Evolutionary conservation across 2,113 vertebrate species (phyloP), one percentile per base, ranked within the genome.

Genomic region (Lonchura striata): DNA sequence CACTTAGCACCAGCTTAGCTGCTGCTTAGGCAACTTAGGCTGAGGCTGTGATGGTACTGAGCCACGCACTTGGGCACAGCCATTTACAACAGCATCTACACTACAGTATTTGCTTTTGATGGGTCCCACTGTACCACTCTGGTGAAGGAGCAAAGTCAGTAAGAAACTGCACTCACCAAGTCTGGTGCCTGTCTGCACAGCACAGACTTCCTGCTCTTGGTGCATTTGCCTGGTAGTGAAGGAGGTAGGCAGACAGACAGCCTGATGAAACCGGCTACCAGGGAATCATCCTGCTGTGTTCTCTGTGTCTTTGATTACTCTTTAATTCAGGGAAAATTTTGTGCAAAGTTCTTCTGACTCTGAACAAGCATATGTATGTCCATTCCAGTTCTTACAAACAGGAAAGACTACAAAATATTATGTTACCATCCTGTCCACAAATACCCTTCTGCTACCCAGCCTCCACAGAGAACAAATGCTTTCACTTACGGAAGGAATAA

Each of bases 361-460:
- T 1, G 9, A 86, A 49, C 5, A 3, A 74, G 39, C 44, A 52
- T 42, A 80, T 65, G 13, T 42, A 78, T 50, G 27, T 61, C 54
- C 69, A 28, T 87, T 85, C 33, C 13, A 20, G 56, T 56, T 81
- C 76, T 81, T 52, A 70, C 52, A 44, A 81, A 87, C 57, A 69
- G 82, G 61, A 95, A 91, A 92, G 81, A 90, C 89, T 39, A 79
- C 72, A 82, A 94, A 87, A 92, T 84, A 72, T 60, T 46, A 14
- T 37, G 65, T 24, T 85, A 33, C 42, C 39, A 70, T 70, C 52
- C 81, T 82, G 46, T 46, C 59, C 66, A 68, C 7, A 77, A 54
- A 68, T 4, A 9, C 30, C 52, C 60, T 91, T 82, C 53, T 72
- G 53, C 53, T 68, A 82, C 11, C 28, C 70, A 85, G 57, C 23